Evolutionary conservation across 2,888 invertebrate genomes (phyloP).

Genomic region (Flexamia atlantica): DNA sequence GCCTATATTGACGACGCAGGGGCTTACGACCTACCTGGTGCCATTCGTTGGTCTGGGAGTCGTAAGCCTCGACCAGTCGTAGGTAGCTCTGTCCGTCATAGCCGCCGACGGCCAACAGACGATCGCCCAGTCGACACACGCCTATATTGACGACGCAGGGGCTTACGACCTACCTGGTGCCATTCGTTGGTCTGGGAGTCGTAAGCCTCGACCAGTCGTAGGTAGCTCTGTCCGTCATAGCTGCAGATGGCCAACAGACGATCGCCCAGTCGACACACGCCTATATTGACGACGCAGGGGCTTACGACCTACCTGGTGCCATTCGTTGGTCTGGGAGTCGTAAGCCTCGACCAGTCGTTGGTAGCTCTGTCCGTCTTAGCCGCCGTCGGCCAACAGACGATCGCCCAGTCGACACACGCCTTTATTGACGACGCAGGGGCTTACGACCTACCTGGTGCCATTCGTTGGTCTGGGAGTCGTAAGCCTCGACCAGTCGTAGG

Average conservation of each 20-base stretch:
- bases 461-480: conserved; percentile 89
- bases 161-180: conserved; percentile 79
- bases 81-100: no score
- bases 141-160: no score
- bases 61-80: no score
- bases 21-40: no score
- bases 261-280: conserved; percentile 92
- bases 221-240: conserved; percentile 93
- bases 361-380: conserved; percentile 94
- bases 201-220: conserved; percentile 93
- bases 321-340: conserved; percentile 89
- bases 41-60: no score
- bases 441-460: conserved; percentile 82
- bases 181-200: conserved; percentile 90
- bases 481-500: conserved; percentile 91
- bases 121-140: no score
- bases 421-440: no score
- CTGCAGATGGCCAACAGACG: conserved; percentile 91
- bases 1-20: no score
- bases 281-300: no score
- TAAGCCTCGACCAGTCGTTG: conserved; percentile 93
- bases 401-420: conserved; percentile 94
- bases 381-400: conserved; percentile 89
- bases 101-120: no score
- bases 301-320: conserved; percentile 80